Evolutionary conservation across 2,888 invertebrate genomes (phyloP).

Genomic region (Apamea sordens): DNA sequence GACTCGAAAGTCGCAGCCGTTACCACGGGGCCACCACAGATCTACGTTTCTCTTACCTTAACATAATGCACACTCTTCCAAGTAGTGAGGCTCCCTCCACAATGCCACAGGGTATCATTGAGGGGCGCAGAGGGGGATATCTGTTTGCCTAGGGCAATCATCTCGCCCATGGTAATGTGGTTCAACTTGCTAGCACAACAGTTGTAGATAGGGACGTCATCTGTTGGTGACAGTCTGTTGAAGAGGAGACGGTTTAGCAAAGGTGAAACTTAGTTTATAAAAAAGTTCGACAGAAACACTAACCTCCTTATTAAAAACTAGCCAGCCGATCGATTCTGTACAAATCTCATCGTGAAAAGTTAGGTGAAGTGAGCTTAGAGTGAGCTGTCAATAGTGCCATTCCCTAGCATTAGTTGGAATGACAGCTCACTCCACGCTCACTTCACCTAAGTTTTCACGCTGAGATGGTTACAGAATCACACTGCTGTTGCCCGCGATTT

Average conservation of each 20-base stretch:
- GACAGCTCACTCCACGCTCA: too few species aligned
- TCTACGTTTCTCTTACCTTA: slow-evolving; percentile 78
- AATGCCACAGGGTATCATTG: slow-evolving; percentile 93
- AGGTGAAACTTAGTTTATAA: background rate
- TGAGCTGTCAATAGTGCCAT: too few species aligned
- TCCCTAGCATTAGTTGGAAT: too few species aligned
- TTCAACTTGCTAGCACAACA: slow-evolving; percentile 93
- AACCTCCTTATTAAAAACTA: background rate
- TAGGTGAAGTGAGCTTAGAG: too few species aligned
- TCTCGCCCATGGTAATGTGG: slow-evolving; percentile 91
- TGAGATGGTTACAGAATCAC: too few species aligned
- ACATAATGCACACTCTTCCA: slow-evolving; percentile 92
- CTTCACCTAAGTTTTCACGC: too few species aligned
- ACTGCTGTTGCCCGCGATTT: too few species aligned
- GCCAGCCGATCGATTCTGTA: too few species aligned
- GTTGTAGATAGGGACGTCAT: slow-evolving; percentile 93
- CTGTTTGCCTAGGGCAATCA: slow-evolving; percentile 90
- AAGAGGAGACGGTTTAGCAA: slow-evolving; percentile 4
- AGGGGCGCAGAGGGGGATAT: slow-evolving; percentile 91
- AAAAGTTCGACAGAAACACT: background rate
- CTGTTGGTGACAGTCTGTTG: slow-evolving; percentile 75
- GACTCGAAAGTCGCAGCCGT: background rate
- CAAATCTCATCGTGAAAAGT: too few species aligned
- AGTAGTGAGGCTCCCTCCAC: slow-evolving; percentile 90
- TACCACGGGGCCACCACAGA: background rate